Percentiles rank a stretch among this genome's conserved stretches.
These are phyloP conservation scores for Sebastiscus tertius DNA, from an alignment of 2,797 vertebrate genomes.

Conservation along the genomic window DNA sequence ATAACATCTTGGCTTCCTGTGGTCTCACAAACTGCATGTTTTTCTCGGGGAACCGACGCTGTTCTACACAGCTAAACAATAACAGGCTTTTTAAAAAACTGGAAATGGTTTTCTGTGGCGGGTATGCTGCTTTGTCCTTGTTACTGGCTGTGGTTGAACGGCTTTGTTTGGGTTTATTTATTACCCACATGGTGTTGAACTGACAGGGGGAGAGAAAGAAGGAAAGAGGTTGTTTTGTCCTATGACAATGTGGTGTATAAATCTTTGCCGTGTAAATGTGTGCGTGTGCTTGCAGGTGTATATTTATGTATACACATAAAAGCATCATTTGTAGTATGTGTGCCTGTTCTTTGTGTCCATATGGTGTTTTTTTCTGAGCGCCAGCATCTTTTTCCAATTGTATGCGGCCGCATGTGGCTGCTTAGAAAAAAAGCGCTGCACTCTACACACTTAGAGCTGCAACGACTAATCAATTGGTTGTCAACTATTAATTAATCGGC, in stretches of 20 bases:
- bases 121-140: conserved; percentile 57
- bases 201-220: conserved; percentile 9
- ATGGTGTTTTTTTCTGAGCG: background rate
- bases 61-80: conserved; percentile 59
- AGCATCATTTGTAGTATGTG: background rate
- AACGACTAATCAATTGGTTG: too few relatives aligned
- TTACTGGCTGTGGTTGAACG: conserved; percentile 54
- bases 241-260: conserved; percentile 32
- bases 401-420: background rate
- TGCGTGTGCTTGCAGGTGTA: background rate
- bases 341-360: conserved; percentile 2
- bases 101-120: conserved; percentile 61
- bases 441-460: too few relatives aligned
- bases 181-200: conserved; percentile 50
- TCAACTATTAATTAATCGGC: too few relatives aligned
- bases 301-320: conserved; percentile 7
- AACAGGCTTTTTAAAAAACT: conserved; percentile 56
- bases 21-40: conserved; percentile 65
- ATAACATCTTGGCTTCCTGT: conserved; percentile 69
- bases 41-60: conserved; percentile 36
- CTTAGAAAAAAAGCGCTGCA: background rate
- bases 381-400: background rate
- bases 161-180: conserved; percentile 66
- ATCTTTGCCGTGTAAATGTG: conserved; percentile 11
- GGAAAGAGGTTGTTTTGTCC: conserved; percentile 9